A percentile compares a stretch with the other conserved stretches of the same genome.
Conservation (phyloP, 2,113 vertebrate species). For the Uropsilus gracilis region DNA sequence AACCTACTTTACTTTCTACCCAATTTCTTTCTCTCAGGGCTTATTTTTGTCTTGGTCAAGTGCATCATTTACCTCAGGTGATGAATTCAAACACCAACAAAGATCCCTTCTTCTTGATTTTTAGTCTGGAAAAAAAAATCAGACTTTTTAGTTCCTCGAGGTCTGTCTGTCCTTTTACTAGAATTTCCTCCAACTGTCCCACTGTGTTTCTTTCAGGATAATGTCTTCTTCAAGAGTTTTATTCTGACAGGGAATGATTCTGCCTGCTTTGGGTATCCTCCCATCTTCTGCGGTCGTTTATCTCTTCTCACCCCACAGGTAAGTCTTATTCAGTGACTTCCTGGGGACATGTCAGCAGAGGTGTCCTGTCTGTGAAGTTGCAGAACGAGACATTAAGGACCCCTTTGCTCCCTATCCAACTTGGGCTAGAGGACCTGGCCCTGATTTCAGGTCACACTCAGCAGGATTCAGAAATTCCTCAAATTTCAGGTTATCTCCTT, state of each 20-base stretch:
- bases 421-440: neutral
- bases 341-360: neutral
- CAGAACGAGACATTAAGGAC: neutral
- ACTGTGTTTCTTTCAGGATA: neutral
- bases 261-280: neutral
- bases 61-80: neutral
- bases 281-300: neutral
- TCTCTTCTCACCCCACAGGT: neutral
- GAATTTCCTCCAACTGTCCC: neutral
- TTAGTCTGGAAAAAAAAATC: neutral
- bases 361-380: fast-evolving
- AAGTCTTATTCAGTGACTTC: neutral
- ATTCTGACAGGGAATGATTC: neutral
- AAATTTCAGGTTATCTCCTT: neutral
- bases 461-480: neutral
- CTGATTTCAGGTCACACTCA: neutral
- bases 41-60: neutral
- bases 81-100: slow-evolving; percentile 9
- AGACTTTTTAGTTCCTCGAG: neutral
- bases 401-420: neutral
- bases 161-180: neutral
- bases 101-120: neutral
- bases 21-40: neutral
- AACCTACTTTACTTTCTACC: neutral
- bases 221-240: neutral